Conservation (phyloP, 2,888 invertebrate species). For the Pantelozetes paolii region DNA sequence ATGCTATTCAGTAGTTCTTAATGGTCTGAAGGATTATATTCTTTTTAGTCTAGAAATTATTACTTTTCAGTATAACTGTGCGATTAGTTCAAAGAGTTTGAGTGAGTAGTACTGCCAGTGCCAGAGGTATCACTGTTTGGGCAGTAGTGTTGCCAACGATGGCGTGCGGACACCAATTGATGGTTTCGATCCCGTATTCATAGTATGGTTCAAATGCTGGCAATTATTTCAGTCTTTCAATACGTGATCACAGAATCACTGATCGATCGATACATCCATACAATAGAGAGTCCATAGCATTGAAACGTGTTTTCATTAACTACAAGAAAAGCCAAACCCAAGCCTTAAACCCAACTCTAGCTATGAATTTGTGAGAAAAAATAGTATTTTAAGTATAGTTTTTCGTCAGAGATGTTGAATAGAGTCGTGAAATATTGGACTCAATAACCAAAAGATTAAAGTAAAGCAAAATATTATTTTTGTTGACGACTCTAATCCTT, state of each 20-base stretch:
- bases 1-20: not conserved
- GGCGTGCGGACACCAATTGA: conserved; percentile 18
- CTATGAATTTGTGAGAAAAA: not conserved
- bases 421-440: conserved; percentile 7
- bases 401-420: not conserved
- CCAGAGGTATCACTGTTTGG: not conserved
- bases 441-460: conserved; percentile 29
- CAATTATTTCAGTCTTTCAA: conserved; percentile 29
- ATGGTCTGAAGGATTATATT: conserved; percentile 16
- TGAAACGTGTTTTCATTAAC: conserved; percentile 32
- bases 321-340: not conserved
- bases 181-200: not conserved
- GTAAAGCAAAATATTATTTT: conserved; percentile 17
- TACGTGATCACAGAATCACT: conserved; percentile 20
- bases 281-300: conserved; percentile 11
- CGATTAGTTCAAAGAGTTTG: not conserved
- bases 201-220: not conserved
- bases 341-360: not conserved
- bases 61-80: not conserved
- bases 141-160: not conserved
- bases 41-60: conserved; percentile 13
- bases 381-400: not conserved
- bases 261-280: not conserved
- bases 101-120: not conserved
- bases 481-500: conserved; percentile 23